Percentiles rank a stretch among this genome's conserved stretches.
Evolutionary conservation across 2,797 vertebrate genomes (phyloP).

Genomic region (Mormyrus proboscirostris): DNA sequence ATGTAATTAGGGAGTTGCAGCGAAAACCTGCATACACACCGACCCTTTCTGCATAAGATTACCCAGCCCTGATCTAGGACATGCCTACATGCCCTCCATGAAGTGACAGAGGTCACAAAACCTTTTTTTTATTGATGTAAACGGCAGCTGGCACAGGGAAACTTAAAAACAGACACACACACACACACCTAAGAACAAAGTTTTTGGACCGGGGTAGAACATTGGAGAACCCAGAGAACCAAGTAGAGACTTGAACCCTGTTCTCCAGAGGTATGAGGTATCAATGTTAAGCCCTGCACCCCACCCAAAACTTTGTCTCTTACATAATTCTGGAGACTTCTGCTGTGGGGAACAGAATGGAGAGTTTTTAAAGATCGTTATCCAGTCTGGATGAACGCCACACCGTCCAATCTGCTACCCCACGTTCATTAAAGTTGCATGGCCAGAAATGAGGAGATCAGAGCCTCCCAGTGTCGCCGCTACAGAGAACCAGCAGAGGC

Average conservation of each 20-base stretch:
- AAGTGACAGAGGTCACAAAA: neutral
- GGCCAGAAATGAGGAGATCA: neutral
- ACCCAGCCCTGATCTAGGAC: neutral
- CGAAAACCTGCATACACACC: too few relatives aligned
- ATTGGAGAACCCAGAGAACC: neutral
- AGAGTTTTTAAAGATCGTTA: neutral
- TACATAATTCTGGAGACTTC: neutral
- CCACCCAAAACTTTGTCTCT: neutral
- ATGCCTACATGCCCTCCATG: neutral
- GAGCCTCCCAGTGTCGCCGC: neutral
- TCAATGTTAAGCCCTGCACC: neutral
- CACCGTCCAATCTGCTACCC: neutral
- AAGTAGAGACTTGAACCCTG: neutral
- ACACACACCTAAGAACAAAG: neutral
- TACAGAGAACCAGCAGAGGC: neutral
- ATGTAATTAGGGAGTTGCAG: too few relatives aligned
- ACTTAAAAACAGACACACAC: too few relatives aligned
- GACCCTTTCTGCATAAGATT: too few relatives aligned
- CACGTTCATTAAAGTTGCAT: neutral
- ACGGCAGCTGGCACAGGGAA: too few relatives aligned
- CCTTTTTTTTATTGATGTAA: too few relatives aligned
- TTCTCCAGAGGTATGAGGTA: neutral
- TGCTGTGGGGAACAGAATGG: neutral
- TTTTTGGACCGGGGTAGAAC: neutral
- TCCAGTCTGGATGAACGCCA: neutral